Percentiles rank a stretch among this genome's conserved stretches.
These are phyloP conservation scores for Hylia prasina DNA, from an alignment of 2,113 vertebrate species.

Conservation along the genomic window DNA sequence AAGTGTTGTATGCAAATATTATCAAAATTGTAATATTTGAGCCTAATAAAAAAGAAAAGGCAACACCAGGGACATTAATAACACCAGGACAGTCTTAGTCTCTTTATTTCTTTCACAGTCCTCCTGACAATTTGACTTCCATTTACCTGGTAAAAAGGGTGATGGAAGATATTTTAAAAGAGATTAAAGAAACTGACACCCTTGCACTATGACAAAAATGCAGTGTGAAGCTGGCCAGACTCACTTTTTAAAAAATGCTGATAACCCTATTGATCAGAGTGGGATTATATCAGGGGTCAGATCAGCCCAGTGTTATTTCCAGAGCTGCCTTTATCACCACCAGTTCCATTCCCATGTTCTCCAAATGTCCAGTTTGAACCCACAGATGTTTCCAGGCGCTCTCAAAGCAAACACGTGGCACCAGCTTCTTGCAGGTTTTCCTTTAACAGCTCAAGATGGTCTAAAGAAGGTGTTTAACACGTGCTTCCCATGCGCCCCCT, in stretches of 20 bases:
- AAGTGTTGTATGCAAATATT: background rate
- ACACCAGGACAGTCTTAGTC: background rate
- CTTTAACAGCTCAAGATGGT: background rate
- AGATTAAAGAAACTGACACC: background rate
- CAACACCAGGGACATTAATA: background rate
- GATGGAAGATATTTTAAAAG: background rate
- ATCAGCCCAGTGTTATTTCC: background rate
- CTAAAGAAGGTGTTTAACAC: background rate
- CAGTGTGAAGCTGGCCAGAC: background rate
- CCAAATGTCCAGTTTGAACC: background rate
- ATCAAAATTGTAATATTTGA: background rate
- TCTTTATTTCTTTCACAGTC: background rate
- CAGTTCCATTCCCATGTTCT: background rate
- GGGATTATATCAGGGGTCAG: background rate
- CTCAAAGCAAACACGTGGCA: background rate
- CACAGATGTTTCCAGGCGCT: background rate
- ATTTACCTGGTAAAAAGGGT: background rate
- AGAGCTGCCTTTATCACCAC: background rate
- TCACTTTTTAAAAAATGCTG: background rate
- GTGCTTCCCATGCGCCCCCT: background rate
- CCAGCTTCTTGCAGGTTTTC: background rate
- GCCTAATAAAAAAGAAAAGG: background rate
- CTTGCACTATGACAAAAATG: background rate
- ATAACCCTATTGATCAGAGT: background rate
- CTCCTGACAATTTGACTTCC: background rate